These are phyloP conservation scores for Sibirionetta formosa DNA, from an alignment of 2,797 vertebrate species.

Conservation along the genomic window DNA sequence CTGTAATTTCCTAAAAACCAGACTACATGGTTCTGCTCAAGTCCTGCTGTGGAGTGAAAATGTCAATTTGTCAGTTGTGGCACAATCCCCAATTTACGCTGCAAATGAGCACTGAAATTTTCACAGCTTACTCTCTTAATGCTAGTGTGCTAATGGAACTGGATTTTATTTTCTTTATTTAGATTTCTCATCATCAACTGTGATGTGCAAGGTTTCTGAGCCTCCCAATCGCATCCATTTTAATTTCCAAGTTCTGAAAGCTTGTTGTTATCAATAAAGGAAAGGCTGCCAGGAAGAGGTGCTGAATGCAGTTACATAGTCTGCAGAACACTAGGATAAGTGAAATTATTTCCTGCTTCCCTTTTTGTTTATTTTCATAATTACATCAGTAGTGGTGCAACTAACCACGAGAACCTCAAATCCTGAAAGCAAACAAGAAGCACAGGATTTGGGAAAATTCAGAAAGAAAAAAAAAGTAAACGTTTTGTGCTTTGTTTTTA, in stretches of 20 bases:
- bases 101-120: constrained; percentile 36
- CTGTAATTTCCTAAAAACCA: neutral
- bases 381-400: neutral
- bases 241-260: neutral
- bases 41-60: constrained; percentile 17
- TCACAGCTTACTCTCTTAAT: constrained; percentile 39
- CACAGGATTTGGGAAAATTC: neutral
- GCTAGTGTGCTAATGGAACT: neutral
- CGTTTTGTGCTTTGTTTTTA: neutral
- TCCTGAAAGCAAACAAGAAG: neutral
- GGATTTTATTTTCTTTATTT: constrained; percentile 1
- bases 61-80: neutral
- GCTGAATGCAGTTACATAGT: neutral
- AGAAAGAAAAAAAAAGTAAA: neutral
- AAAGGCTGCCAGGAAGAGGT: neutral
- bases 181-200: neutral
- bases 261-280: neutral
- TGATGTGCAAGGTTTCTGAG: neutral
- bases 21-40: neutral
- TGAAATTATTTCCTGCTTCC: constrained; percentile 10
- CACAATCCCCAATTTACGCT: constrained; percentile 11
- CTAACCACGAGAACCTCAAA: constrained; percentile 1
- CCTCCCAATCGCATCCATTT: neutral
- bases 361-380: constrained; percentile 46
- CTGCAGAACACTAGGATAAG: neutral